Conservation (phyloP, 2,888 invertebrate genomes). For the Drosophila ochracea region DNA sequence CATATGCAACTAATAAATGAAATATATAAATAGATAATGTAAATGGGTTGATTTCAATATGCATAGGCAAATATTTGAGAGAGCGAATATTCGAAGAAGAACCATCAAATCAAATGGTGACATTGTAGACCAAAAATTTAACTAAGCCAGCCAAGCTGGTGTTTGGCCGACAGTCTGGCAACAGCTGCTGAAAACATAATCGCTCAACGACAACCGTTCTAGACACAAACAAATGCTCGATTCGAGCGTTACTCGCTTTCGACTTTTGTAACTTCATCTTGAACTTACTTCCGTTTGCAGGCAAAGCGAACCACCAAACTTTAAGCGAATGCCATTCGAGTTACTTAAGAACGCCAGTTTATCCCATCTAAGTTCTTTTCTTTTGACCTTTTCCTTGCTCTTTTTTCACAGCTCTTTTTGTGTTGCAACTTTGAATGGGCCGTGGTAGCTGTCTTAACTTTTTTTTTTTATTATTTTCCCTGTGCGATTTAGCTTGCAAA, state of each 20-base stretch:
- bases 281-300: conserved; percentile 45
- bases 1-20: background rate
- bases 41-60: background rate
- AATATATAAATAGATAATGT: background rate
- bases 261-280: conserved; percentile 58
- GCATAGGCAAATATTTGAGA: background rate
- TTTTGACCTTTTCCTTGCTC: conserved; percentile 69
- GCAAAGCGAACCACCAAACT: conserved; percentile 48
- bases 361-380: conserved; percentile 77
- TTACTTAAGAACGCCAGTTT: conserved; percentile 72
- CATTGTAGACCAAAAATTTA: conserved; percentile 21
- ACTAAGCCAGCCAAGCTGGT: background rate
- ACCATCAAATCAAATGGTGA: background rate
- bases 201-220: conserved; percentile 57
- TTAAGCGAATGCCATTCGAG: conserved; percentile 71
- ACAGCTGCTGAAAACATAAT: conserved; percentile 66
- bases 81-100: background rate
- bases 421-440: conserved; percentile 62
- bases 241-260: conserved; percentile 38
- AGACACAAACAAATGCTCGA: conserved; percentile 56
- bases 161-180: conserved; percentile 25
- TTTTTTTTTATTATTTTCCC: conserved; percentile 62
- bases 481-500: conserved; percentile 68
- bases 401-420: conserved; percentile 37
- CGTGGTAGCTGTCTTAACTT: conserved; percentile 51